Evolutionary conservation across 2,888 invertebrate species (phyloP), one percentile per base, ranked within the genome.

Genomic region (Nomada goodeniana): DNA sequence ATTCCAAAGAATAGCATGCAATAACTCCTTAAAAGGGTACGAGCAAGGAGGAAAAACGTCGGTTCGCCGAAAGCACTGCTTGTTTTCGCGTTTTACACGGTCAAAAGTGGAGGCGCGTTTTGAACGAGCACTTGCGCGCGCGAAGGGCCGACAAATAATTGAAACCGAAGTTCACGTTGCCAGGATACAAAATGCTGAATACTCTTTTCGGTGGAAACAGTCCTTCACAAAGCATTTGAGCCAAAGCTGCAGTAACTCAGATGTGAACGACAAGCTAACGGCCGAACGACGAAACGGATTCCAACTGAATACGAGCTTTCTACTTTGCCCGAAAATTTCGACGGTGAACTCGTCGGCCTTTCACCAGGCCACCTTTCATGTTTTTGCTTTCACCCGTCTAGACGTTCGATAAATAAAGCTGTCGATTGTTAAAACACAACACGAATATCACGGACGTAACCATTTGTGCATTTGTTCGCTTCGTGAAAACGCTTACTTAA

Each of bases 131-230:
- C 64, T 80, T 71, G 64, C 23, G 64, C 63, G 79, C 69, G 79
- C 79, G 78, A 80, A 65, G 71, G 64, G 59, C 36, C 59, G 64
- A 71, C 50, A 71, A 71, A 80, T 78, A 71, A 78, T 71, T 78
- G 79, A 50, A 47, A 53, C 59, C 26, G 59, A 59, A 44, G 80
- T 80, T 63, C 78, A 60, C 65, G 79, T n/a, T 59, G 59, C 29
- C 59, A n/a, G 64, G 53, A 59, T 52, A 70, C 71, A 70, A 80
- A 80, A 78, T 59, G 79, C 47, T 71, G 80, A 72, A 80, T 80
- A 20, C 71, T 36, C 59, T 52, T 52, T 18, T 4, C 47, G n/a
- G 36, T 60, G 79, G 78, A 80, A 80, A 80, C 78, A 26, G 64
- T 78, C 15, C 18, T 2, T 29, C 13, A 50, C 71, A 80, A 80